These are phyloP conservation scores for Bombylius discolor DNA, from an alignment of 2,888 invertebrate species.

Conservation along the genomic window DNA sequence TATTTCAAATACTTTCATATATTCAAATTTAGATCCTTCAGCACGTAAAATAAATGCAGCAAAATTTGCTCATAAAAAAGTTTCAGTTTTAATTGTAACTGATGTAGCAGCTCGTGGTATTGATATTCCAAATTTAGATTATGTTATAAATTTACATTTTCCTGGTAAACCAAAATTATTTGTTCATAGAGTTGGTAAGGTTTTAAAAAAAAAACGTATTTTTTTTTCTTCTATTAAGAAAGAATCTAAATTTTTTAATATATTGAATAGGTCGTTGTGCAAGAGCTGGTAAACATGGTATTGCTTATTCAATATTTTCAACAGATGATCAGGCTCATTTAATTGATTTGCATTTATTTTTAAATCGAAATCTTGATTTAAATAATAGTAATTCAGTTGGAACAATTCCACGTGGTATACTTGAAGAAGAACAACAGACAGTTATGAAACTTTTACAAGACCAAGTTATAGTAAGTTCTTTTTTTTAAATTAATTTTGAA, in stretches of 20 bases:
- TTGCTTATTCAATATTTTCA: constrained; percentile 79
- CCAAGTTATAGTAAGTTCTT: constrained; percentile 57
- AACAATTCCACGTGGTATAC: constrained; percentile 59
- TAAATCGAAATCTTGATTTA: constrained; percentile 57
- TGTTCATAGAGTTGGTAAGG: constrained; percentile 92
- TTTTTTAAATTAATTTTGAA: neutral
- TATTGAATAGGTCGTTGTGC: constrained; percentile 66
- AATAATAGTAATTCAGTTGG: constrained; percentile 42
- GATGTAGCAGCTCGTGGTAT: constrained; percentile 97
- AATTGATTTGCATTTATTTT: constrained; percentile 87
- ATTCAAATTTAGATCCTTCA: constrained; percentile 86
- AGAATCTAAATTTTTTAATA: constrained; percentile 1
- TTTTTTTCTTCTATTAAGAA: no score
- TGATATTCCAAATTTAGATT: constrained; percentile 91
- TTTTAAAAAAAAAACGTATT: neutral
- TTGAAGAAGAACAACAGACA: constrained; percentile 73
- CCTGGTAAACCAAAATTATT: constrained; percentile 95
- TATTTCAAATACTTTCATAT: constrained; percentile 79
- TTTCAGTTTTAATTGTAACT: constrained; percentile 80
- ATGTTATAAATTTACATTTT: constrained; percentile 94
- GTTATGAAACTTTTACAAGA: constrained; percentile 61
- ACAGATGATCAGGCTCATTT: constrained; percentile 87
- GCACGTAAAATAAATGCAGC: constrained; percentile 92
- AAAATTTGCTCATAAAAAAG: constrained; percentile 70
- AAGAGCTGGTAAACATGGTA: constrained; percentile 82